Conservation (phyloP, 2,113 vertebrate species). For the Cygnus buccinator region DNA sequence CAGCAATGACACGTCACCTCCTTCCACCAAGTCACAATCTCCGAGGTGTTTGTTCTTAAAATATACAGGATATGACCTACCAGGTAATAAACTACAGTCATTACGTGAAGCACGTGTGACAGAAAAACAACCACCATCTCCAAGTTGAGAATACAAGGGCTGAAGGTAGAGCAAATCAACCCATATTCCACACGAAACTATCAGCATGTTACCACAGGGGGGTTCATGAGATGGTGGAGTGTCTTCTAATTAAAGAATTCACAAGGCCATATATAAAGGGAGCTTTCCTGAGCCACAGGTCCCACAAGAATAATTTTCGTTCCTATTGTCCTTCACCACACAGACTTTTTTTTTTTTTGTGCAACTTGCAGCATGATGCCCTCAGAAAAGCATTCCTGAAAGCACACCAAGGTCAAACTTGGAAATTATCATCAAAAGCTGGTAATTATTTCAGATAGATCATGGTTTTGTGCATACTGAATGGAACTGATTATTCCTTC, state of each 20-base stretch:
- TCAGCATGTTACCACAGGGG: slow-evolving; percentile 16
- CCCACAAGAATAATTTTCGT: not conserved
- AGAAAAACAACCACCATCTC: slow-evolving; percentile 74
- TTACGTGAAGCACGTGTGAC: slow-evolving; percentile 73
- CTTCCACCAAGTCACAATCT: slow-evolving; percentile 80
- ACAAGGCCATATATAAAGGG: not conserved
- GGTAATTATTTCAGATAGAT: not conserved
- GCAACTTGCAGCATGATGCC: not conserved
- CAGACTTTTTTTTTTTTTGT: rapidly evolving
- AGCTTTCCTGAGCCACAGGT: not conserved
- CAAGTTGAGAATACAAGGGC: slow-evolving; percentile 65
- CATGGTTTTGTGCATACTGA: not conserved
- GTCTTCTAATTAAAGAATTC: slow-evolving; percentile 59
- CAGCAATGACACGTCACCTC: slow-evolving; percentile 82
- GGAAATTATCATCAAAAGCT: rapidly evolving
- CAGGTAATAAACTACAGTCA: slow-evolving; percentile 80
- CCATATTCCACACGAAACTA: slow-evolving; percentile 58
- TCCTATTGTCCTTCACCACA: not conserved
- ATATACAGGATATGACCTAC: slow-evolving; percentile 80
- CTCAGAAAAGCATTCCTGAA: not conserved
- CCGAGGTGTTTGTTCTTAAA: slow-evolving; percentile 80
- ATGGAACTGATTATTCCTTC: not conserved
- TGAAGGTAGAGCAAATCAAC: slow-evolving; percentile 75
- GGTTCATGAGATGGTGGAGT: slow-evolving; percentile 33
- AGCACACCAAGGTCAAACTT: not conserved